Evolutionary conservation across 2,797 vertebrate species (phyloP).

Genomic region (Eulemur albifrons): DNA sequence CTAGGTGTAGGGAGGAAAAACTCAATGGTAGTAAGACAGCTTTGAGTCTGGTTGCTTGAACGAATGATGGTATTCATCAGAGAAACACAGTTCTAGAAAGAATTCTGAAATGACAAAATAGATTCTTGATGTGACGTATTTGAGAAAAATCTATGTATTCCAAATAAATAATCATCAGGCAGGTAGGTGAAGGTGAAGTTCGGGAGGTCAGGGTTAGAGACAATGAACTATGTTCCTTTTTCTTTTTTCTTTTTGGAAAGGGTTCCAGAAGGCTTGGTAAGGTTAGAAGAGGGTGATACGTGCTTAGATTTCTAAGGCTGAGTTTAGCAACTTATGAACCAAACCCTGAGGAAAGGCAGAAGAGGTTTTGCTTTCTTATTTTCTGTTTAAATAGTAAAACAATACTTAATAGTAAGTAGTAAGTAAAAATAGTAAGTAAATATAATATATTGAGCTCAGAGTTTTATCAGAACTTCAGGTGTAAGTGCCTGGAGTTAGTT

Average conservation of each 20-base stretch:
- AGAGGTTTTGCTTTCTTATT: not conserved
- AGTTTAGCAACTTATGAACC: not conserved
- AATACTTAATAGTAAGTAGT: not conserved
- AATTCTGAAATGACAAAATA: not conserved
- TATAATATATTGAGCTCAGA: not conserved
- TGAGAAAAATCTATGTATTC: not conserved
- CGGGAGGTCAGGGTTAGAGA: not conserved
- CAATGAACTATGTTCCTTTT: not conserved
- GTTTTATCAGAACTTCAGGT: not conserved
- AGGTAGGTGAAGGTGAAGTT: not conserved
- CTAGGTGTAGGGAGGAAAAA: not conserved
- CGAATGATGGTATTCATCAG: not conserved
- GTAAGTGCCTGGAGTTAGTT: not conserved
- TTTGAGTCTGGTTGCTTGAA: not conserved
- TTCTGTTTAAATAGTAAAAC: conserved; percentile 3
- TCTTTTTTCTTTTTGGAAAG: not conserved
- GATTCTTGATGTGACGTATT: not conserved
- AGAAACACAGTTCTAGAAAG: conserved; percentile 19
- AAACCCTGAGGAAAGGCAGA: not conserved
- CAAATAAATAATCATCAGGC: not conserved
- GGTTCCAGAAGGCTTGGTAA: not conserved
- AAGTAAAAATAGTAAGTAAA: not conserved
- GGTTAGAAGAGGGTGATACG: not conserved
- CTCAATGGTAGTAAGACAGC: not conserved
- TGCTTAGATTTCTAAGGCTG: not conserved